Conservation (phyloP, 2,113 vertebrate species). For the Malaclemys terrapin region DNA sequence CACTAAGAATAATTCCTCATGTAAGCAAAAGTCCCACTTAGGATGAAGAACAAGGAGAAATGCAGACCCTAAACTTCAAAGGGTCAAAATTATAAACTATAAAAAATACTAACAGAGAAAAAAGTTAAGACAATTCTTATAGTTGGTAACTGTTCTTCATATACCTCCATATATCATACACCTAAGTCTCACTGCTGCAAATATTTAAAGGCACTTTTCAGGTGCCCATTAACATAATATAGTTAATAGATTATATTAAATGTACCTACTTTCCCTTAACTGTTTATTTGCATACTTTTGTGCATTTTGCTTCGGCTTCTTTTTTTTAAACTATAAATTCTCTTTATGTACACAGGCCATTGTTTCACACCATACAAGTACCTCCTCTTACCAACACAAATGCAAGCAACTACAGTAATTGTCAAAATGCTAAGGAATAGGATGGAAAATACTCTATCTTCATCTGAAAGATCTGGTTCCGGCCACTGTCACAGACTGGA, state of each 20-base stretch:
- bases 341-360: background rate
- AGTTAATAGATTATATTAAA: background rate
- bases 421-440: background rate
- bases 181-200: background rate
- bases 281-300: background rate
- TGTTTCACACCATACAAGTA: background rate
- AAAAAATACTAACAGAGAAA: background rate
- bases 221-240: background rate
- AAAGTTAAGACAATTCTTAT: background rate
- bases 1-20: background rate
- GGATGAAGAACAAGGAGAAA: slow-evolving; percentile 32
- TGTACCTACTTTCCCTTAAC: background rate
- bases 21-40: background rate
- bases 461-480: background rate
- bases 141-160: background rate
- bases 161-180: background rate
- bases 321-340: background rate
- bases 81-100: background rate
- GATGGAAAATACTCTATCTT: background rate
- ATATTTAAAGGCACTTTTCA: background rate
- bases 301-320: background rate
- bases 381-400: background rate
- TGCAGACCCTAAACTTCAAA: background rate
- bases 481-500: slow-evolving; percentile 17
- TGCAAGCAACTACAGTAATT: background rate